Evolutionary conservation across 2,888 invertebrate genomes (phyloP).

Genomic region (Tiliacea citrago): DNA sequence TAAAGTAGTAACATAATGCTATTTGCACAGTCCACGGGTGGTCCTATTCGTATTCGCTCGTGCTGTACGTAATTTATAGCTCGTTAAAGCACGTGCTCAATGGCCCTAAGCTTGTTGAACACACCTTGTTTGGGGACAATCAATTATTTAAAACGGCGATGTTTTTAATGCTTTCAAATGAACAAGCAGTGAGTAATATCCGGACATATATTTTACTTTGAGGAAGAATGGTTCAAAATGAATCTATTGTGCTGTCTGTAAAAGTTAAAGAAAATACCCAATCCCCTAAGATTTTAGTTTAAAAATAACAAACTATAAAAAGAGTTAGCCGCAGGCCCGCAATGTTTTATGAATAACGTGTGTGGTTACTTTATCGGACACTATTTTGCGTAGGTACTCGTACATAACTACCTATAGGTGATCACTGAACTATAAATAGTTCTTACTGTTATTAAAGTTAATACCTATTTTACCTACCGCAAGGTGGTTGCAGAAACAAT

Average conservation of each 20-base stretch:
- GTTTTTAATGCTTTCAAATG: conserved; percentile 5
- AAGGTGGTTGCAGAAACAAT: conserved; percentile 3
- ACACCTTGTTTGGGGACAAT: conserved; percentile 38
- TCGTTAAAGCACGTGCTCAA: conserved; percentile 54
- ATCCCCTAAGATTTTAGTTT: background rate
- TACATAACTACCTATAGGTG: conserved; percentile 11
- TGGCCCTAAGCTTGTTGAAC: conserved; percentile 43
- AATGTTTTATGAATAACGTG: conserved; percentile 33
- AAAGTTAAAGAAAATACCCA: background rate
- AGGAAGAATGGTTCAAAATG: background rate
- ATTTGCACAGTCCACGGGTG: conserved; percentile 60
- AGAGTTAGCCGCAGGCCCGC: background rate
- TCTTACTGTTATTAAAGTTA: conserved; percentile 31
- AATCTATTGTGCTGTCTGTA: background rate
- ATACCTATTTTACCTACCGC: conserved; percentile 10
- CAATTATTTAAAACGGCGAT: conserved; percentile 38
- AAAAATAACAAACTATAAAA: conserved; percentile 32
- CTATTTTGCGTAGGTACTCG: conserved; percentile 16
- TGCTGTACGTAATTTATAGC: conserved; percentile 60
- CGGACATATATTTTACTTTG: background rate
- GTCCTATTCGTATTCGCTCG: conserved; percentile 63
- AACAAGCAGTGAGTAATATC: conserved; percentile 13
- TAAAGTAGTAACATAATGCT: conserved; percentile 27
- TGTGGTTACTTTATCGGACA: conserved; percentile 46
- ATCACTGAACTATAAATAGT: conserved; percentile 38